phyloP scores from a whole-genome alignment of 2,797 vertebrate species.

The Rhynchotus rufescens region DNA sequence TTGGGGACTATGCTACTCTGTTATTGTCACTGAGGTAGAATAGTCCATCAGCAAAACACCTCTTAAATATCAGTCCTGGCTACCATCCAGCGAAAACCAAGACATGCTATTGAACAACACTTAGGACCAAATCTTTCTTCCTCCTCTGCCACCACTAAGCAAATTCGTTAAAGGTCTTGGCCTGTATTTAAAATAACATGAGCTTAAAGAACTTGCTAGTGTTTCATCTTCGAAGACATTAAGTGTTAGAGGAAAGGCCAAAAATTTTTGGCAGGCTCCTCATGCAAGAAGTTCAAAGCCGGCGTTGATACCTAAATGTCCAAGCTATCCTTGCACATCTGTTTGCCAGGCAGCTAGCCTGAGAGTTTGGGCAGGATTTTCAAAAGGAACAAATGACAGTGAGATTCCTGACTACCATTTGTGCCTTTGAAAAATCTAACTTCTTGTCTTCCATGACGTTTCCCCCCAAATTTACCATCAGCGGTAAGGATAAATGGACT shows the following conservation, averaged over 20 bases:
- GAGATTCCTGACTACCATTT: conserved; percentile 43
- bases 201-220: conserved; percentile 75
- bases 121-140: conserved; percentile 80
- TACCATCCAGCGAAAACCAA: conserved; percentile 78
- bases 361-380: conserved; percentile 11
- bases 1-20: conserved; percentile 68
- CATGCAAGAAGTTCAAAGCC: conserved; percentile 76
- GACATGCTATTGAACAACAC: conserved; percentile 79
- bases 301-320: conserved; percentile 65
- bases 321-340: conserved; percentile 52
- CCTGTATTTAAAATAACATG: conserved; percentile 81
- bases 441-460: conserved; percentile 3
- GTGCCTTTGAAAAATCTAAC: conserved; percentile 54
- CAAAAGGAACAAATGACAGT: conserved; percentile 36
- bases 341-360: conserved; percentile 46
- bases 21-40: conserved; percentile 74
- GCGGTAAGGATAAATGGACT: conserved; percentile 40
- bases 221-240: conserved; percentile 78
- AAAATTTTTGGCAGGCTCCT: conserved; percentile 60
- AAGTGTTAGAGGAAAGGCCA: conserved; percentile 55
- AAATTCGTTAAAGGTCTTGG: conserved; percentile 79
- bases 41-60: conserved; percentile 81
- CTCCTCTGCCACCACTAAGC: conserved; percentile 76
- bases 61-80: conserved; percentile 81
- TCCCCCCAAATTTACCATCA: neutral